phyloP scores from a whole-genome alignment of 2,888 invertebrate genomes.

The Onchidella celtica region DNA sequence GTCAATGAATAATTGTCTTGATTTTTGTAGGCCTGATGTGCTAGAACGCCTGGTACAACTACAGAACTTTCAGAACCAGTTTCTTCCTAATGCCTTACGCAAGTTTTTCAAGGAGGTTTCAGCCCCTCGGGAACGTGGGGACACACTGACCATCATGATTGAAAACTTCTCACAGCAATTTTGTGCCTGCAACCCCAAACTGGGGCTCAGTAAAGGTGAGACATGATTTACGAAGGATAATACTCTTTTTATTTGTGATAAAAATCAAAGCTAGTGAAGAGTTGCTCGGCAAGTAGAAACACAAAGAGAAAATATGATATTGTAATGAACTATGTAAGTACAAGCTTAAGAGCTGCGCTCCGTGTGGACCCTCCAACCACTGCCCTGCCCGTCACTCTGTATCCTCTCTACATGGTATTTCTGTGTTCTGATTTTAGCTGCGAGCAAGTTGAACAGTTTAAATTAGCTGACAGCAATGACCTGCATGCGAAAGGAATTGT shows the following conservation, averaged over 20 bases:
- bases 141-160: slow-evolving; percentile 80
- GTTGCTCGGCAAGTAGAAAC: too few relatives aligned
- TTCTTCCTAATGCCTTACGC: slow-evolving; percentile 81
- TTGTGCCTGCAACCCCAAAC: slow-evolving; percentile 80
- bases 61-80: slow-evolving; percentile 81
- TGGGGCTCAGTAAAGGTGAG: slow-evolving; percentile 80
- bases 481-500: too few relatives aligned
- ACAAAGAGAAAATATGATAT: neutral
- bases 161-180: slow-evolving; percentile 81
- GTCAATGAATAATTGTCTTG: neutral
- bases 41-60: slow-evolving; percentile 79
- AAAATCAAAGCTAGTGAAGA: too few relatives aligned
- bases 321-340: too few relatives aligned
- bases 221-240: neutral
- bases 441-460: too few relatives aligned
- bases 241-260: too few relatives aligned
- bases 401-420: too few relatives aligned
- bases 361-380: too few relatives aligned
- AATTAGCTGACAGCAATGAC: too few relatives aligned
- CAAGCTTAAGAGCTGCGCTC: too few relatives aligned
- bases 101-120: slow-evolving; percentile 80
- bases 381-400: too few relatives aligned
- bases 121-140: slow-evolving; percentile 80
- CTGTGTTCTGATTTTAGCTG: too few relatives aligned
- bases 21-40: slow-evolving; percentile 77